These are phyloP conservation scores for Myiozetetes cayanensis DNA, from an alignment of 2,113 vertebrate species.

Conservation along the genomic window DNA sequence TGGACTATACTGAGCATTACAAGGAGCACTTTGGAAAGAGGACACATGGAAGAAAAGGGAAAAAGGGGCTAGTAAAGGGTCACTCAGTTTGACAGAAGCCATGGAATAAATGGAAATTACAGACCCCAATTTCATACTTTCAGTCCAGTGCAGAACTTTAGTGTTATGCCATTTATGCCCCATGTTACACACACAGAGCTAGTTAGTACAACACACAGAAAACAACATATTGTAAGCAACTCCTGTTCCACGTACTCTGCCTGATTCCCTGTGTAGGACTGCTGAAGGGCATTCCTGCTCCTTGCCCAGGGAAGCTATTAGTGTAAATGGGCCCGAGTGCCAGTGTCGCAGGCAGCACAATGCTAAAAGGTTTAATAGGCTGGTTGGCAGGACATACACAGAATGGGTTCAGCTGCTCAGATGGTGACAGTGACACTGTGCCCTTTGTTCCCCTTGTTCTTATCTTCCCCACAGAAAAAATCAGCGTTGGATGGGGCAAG, in stretches of 20 bases:
- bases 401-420: slow-evolving; percentile 31
- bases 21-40: not conserved
- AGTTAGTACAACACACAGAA: not conserved
- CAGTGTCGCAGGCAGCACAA: not conserved
- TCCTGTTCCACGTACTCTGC: not conserved
- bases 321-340: slow-evolving; percentile 14
- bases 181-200: not conserved
- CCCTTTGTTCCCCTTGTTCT: not conserved
- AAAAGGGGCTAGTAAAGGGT: not conserved
- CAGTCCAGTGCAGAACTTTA: not conserved
- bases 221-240: not conserved
- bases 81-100: not conserved
- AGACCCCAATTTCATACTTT: not conserved
- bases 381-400: slow-evolving; percentile 31
- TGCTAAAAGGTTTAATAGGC: not conserved
- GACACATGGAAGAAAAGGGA: not conserved
- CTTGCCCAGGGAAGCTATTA: slow-evolving; percentile 6
- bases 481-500: not conserved
- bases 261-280: slow-evolving; percentile 22
- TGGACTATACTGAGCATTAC: not conserved
- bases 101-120: not conserved
- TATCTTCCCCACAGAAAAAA: slow-evolving; percentile 12
- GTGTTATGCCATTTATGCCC: not conserved
- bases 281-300: not conserved
- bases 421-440: slow-evolving; percentile 41